Conservation (phyloP, 2,888 invertebrate species). For the Diachrysia chrysitis region DNA sequence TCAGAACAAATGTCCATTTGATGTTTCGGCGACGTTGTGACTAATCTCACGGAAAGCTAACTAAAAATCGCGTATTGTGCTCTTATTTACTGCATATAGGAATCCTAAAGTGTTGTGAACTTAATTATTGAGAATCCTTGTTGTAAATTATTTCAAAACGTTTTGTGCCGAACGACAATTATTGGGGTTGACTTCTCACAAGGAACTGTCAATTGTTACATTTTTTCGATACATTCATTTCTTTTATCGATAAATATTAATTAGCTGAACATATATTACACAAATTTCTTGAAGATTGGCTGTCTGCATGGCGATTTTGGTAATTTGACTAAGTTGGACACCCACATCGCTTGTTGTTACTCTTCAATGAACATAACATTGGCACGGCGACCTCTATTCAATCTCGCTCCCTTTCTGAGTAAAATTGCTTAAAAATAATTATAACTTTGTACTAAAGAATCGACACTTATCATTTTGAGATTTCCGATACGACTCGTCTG, state of each 20-base stretch:
- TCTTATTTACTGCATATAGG: constrained; percentile 67
- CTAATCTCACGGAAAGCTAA: constrained; percentile 81
- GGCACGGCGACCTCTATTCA: constrained; percentile 85
- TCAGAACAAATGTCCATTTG: constrained; percentile 89
- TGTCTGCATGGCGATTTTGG: constrained; percentile 68
- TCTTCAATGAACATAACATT: constrained; percentile 88
- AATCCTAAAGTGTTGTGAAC: constrained; percentile 71
- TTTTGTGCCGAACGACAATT: constrained; percentile 82
- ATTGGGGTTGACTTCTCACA: constrained; percentile 85
- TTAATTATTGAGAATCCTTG: constrained; percentile 67
- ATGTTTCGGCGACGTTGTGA: constrained; percentile 89
- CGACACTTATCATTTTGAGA: constrained; percentile 35
- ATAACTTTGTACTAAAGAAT: constrained; percentile 24
- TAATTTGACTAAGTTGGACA: constrained; percentile 76
- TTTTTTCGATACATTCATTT: constrained; percentile 78
- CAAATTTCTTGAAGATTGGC: constrained; percentile 59
- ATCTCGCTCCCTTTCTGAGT: constrained; percentile 71
- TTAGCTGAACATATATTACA: constrained; percentile 55
- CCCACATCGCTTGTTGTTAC: constrained; percentile 86
- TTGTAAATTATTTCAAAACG: constrained; percentile 75
- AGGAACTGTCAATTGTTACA: constrained; percentile 86
- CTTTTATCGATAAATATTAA: constrained; percentile 63
- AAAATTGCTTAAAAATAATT: constrained; percentile 64
- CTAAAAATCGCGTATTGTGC: constrained; percentile 77
- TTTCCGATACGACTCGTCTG: constrained; percentile 55